phyloP scores from a whole-genome alignment of 2,113 vertebrate species.

The Mustelus asterias region DNA sequence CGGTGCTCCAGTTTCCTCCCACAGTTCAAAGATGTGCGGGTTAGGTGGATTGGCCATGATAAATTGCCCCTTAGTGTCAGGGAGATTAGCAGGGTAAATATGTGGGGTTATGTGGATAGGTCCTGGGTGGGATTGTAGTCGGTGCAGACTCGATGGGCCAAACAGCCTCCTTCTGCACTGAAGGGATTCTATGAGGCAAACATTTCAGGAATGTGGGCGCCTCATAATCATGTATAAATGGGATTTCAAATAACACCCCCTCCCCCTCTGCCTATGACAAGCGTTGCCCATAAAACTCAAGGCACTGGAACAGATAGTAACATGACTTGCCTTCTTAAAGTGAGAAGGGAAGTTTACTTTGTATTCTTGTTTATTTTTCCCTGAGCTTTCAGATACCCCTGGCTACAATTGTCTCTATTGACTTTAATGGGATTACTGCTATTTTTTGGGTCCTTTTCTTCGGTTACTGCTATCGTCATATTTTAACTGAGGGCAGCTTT shows the following conservation, averaged over 20 bases:
- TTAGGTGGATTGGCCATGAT: too few species aligned
- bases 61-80: too few species aligned
- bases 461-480: not conserved
- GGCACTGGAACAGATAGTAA: not conserved
- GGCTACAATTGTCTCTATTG: not conserved
- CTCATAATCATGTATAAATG: not conserved
- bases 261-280: not conserved
- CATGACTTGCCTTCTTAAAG: not conserved
- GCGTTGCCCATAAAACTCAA: not conserved
- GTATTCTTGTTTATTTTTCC: not conserved
- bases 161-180: too few species aligned
- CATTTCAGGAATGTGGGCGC: not conserved
- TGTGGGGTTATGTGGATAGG: too few species aligned
- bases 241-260: not conserved
- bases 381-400: not conserved
- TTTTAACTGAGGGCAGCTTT: not conserved
- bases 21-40: too few species aligned
- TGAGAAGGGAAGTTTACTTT: not conserved
- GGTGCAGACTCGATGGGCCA: too few species aligned
- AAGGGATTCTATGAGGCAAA: not conserved
- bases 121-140: too few species aligned
- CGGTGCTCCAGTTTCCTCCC: too few species aligned
- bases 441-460: not conserved
- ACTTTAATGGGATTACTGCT: not conserved
- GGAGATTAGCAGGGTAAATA: too few species aligned